These are phyloP conservation scores for Pipistrellus kuhlii DNA, from an alignment of 2,797 vertebrate species.

Conservation along the genomic window DNA sequence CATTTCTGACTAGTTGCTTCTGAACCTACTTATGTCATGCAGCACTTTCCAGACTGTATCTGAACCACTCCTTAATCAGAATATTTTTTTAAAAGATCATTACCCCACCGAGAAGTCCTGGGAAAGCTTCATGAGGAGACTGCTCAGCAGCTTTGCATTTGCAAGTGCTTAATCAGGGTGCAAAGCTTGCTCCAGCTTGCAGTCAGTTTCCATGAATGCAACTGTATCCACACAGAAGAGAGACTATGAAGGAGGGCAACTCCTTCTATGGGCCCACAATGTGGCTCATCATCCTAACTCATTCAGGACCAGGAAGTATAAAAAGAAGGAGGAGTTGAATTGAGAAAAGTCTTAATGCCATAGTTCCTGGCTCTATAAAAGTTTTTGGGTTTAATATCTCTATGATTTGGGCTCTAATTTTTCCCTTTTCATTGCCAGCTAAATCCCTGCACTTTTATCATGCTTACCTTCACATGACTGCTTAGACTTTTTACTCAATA, in stretches of 20 bases:
- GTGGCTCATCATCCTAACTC: conserved; percentile 29
- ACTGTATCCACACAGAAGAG: not conserved
- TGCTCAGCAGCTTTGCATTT: conserved; percentile 45
- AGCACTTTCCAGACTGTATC: conserved; percentile 59
- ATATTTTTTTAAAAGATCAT: conserved; percentile 62
- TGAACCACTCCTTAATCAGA: conserved; percentile 60
- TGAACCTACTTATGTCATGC: conserved; percentile 61
- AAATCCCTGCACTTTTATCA: not conserved
- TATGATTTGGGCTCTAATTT: conserved; percentile 27
- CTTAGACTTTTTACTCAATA: conserved; percentile 47
- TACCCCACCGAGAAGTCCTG: not conserved
- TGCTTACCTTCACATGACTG: not conserved
- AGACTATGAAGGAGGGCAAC: not conserved
- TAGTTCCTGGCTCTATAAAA: not conserved
- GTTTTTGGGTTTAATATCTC: conserved; percentile 21
- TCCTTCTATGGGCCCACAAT: not conserved
- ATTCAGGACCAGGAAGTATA: not conserved
- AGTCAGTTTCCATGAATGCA: conserved; percentile 5
- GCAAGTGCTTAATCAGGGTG: conserved; percentile 32
- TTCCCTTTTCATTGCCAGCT: not conserved
- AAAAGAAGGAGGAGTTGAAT: conserved; percentile 42
- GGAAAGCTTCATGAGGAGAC: conserved; percentile 52
- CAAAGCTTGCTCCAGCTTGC: conserved; percentile 20
- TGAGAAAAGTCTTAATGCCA: not conserved
- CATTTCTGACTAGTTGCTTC: conserved; percentile 66